These are phyloP conservation scores for Actinostola sp. DNA, from an alignment of 92 coral and sea anemone genomes.

Conservation along the genomic window DNA sequence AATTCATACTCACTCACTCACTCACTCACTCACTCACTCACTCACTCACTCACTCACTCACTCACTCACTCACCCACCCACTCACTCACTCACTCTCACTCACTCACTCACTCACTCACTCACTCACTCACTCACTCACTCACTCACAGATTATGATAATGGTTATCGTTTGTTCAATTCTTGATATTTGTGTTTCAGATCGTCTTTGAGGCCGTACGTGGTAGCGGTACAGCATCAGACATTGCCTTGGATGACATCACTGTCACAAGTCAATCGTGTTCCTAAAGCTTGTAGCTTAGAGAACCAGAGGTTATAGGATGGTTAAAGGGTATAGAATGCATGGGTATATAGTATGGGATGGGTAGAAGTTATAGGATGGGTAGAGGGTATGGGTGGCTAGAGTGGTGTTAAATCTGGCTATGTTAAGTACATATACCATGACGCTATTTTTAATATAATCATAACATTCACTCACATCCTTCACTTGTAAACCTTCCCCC, in stretches of 20 bases:
- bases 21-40: neutral
- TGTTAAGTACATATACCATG: too few relatives aligned
- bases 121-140: neutral
- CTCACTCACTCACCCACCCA: neutral
- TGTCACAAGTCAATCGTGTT: slow-evolving; percentile 2
- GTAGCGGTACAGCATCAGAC: neutral
- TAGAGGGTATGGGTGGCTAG: too few relatives aligned
- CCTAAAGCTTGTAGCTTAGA: too few relatives aligned
- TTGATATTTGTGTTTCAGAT: slow-evolving; percentile 8
- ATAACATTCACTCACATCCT: too few relatives aligned
- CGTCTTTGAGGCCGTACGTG: slow-evolving; percentile 21
- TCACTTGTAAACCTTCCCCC: too few relatives aligned
- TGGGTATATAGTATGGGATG: too few relatives aligned
- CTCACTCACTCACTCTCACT: neutral
- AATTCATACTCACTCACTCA: neutral
- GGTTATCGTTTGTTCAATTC: neutral
- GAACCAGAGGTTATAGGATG: too few relatives aligned
- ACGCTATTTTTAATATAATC: too few relatives aligned
- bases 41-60: neutral
- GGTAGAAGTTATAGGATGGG: too few relatives aligned
- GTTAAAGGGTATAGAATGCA: too few relatives aligned
- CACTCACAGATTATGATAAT: neutral
- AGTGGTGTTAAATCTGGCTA: too few relatives aligned
- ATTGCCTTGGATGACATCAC: slow-evolving; percentile 24
- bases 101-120: too few relatives aligned